A percentile compares a stretch with the other conserved stretches of the same genome.
These are phyloP conservation scores for Margaritifera margaritifera DNA, from an alignment of 2,888 invertebrate species.

Conservation along the genomic window DNA sequence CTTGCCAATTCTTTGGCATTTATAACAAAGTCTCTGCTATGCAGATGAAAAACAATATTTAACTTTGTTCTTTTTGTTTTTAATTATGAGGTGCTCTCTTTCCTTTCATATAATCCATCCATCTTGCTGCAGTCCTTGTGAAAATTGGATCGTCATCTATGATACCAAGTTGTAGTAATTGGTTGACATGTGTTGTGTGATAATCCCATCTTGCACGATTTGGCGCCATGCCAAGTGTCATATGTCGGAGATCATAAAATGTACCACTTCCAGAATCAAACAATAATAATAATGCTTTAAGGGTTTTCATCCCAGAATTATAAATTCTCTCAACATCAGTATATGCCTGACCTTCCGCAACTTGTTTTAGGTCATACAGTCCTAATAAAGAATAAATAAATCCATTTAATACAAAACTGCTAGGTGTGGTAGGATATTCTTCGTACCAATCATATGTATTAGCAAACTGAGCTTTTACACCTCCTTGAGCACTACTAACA, in stretches of 20 bases:
- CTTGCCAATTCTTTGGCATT: too few relatives aligned
- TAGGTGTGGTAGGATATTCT: constrained; percentile 96
- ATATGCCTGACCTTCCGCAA: constrained; percentile 80
- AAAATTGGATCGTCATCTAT: constrained; percentile 85
- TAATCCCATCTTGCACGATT: constrained; percentile 99
- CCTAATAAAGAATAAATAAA: constrained; percentile 98
- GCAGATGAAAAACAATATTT: too few relatives aligned
- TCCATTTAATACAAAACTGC: constrained; percentile 94
- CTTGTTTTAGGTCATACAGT: constrained; percentile 91
- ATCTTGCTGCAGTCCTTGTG: constrained; percentile 87
- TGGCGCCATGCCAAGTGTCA: constrained; percentile 82
- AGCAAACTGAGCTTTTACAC: constrained; percentile 78
- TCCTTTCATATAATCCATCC: constrained; percentile 97
- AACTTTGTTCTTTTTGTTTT: neutral
- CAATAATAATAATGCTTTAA: constrained; percentile 89
- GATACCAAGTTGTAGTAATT: constrained; percentile 85
- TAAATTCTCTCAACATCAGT: constrained; percentile 76
- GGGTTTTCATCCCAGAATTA: constrained; percentile 77
- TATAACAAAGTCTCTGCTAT: too few relatives aligned
- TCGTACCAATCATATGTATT: constrained; percentile 95
- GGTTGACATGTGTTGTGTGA: constrained; percentile 98
- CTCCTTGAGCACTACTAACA: constrained; percentile 62
- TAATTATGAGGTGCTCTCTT: constrained; percentile 93
- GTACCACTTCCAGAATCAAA: constrained; percentile 96
- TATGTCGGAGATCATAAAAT: constrained; percentile 95